Percentiles rank a stretch among this genome's conserved stretches.
Conservation (phyloP, 2,797 vertebrate genomes). For the Passerculus sandwichensis region DNA sequence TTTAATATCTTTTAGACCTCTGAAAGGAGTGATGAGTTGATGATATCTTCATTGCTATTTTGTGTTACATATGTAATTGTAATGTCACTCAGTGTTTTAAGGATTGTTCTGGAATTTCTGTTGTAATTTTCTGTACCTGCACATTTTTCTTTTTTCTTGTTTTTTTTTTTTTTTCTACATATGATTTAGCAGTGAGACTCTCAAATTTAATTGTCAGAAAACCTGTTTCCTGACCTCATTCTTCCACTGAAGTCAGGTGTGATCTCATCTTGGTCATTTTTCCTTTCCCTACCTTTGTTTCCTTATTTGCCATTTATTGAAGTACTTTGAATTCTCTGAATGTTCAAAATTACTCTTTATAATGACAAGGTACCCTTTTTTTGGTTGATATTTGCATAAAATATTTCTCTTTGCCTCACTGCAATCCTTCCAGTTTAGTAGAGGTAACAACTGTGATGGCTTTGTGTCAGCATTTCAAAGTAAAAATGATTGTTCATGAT, state of each 20-base stretch:
- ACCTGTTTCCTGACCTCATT: neutral
- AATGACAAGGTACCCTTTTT: neutral
- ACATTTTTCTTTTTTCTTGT: neutral
- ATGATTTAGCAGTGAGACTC: neutral
- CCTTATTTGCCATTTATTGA: neutral
- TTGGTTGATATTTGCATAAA: neutral
- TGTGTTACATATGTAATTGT: neutral
- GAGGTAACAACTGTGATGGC: neutral
- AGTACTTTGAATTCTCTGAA: neutral
- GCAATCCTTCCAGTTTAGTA: neutral
- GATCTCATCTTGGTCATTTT: neutral
- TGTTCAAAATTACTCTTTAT: neutral
- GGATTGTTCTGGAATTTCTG: neutral
- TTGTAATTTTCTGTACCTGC: neutral
- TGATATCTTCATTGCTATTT: neutral
- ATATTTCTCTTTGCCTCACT: neutral
- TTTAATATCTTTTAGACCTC: neutral
- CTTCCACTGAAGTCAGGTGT: neutral
- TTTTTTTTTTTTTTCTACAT: neutral
- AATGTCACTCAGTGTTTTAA: neutral
- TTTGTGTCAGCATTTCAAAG: neutral
- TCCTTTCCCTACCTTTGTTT: neutral
- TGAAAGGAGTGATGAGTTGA: neutral
- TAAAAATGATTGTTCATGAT: neutral
- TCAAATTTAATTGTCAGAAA: neutral